A percentile compares a stretch with the other conserved stretches of the same genome.
Conservation (phyloP, 2,888 invertebrate species). For the Drosophila falleni region DNA sequence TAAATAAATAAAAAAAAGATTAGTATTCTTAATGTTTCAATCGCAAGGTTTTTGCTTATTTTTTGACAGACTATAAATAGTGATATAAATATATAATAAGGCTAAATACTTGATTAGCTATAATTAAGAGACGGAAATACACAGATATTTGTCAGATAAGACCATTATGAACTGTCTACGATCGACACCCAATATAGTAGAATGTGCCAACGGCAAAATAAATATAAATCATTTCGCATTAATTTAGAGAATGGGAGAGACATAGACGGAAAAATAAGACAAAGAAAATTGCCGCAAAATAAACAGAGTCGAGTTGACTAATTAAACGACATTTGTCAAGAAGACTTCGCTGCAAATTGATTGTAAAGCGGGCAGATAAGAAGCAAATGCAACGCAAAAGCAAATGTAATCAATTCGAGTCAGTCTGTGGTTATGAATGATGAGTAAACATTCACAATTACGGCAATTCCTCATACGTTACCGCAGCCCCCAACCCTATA, state of each 20-base stretch:
- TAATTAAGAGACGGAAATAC: constrained; percentile 11
- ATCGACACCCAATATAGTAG: constrained; percentile 44
- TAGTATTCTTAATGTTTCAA: background rate
- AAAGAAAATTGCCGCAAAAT: constrained; percentile 50
- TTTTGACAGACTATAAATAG: background rate
- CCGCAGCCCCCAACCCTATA: constrained; percentile 6
- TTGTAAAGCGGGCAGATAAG: constrained; percentile 68
- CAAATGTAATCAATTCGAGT: constrained; percentile 58
- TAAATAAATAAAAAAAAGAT: too few relatives aligned
- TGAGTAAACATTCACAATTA: constrained; percentile 77
- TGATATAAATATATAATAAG: background rate
- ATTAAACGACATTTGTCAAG: constrained; percentile 71
- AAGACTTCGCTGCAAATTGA: constrained; percentile 62
- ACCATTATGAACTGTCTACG: constrained; percentile 13
- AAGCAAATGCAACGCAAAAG: constrained; percentile 34
- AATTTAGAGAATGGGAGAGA: constrained; percentile 4
- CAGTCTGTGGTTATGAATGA: constrained; percentile 68
- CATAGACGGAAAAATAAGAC: constrained; percentile 22
- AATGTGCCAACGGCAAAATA: constrained; percentile 45
- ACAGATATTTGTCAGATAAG: constrained; percentile 10
- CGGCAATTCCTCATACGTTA: constrained; percentile 65
- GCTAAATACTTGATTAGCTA: constrained; percentile 27
- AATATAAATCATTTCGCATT: constrained; percentile 65
- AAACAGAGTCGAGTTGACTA: constrained; percentile 59
- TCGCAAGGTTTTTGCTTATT: background rate